Conservation (phyloP, 2,113 vertebrate genomes). For the Tachycineta bicolor region DNA sequence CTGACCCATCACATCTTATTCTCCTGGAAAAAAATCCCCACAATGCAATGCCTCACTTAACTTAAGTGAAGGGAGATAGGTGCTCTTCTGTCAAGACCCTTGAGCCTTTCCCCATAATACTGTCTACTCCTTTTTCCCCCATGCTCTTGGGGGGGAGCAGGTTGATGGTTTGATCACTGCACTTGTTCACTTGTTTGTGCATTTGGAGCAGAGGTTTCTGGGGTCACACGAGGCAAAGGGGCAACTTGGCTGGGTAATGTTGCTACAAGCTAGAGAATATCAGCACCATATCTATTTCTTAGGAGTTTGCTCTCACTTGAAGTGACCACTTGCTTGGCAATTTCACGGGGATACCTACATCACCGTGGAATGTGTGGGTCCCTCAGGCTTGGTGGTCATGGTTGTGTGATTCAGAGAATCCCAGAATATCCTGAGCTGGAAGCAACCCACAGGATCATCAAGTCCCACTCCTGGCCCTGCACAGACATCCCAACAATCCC, state of each 20-base stretch:
- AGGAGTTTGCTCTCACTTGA: not conserved
- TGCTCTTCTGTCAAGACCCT: not conserved
- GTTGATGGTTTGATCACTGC: not conserved
- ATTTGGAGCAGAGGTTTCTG: not conserved
- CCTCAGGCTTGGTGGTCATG: not conserved
- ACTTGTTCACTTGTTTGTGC: not conserved
- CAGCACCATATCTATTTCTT: not conserved
- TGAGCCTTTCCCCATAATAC: not conserved
- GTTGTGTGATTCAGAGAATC: not conserved
- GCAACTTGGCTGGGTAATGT: not conserved
- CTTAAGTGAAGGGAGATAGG: not conserved
- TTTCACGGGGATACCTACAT: not conserved
- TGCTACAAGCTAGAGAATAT: not conserved
- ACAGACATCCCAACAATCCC: accelerated
- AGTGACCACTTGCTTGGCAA: not conserved
- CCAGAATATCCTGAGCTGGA: not conserved
- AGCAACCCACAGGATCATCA: accelerated
- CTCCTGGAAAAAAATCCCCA: not conserved
- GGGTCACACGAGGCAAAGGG: not conserved
- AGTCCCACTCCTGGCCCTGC: not conserved
- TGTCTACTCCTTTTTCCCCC: not conserved
- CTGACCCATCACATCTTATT: not conserved
- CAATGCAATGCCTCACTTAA: not conserved
- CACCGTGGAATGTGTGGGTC: not conserved
- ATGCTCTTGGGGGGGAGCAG: not conserved